Evolutionary conservation across 2,113 vertebrate genomes (phyloP).

Genomic region (Elanus axillaris): DNA sequence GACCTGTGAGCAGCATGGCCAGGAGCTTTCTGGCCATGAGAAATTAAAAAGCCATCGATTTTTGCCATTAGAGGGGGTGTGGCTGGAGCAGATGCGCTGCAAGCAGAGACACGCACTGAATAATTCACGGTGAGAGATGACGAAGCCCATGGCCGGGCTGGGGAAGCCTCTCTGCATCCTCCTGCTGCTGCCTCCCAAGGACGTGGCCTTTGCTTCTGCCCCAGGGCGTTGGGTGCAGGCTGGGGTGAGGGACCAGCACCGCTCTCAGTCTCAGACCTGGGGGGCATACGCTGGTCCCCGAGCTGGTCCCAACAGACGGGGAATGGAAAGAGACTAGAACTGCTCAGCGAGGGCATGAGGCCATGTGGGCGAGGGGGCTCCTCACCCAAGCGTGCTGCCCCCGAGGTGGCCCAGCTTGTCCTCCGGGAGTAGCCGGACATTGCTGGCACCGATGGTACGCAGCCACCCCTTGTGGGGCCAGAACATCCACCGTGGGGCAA

Average conservation of each 20-base stretch:
- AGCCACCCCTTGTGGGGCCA: not conserved
- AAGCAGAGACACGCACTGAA: slow-evolving; percentile 53
- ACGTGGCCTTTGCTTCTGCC: not conserved
- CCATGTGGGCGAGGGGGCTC: fast-evolving
- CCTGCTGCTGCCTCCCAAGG: not conserved
- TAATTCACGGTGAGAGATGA: slow-evolving; percentile 70
- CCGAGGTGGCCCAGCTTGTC: not conserved
- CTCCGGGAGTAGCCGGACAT: not conserved
- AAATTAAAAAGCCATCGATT: slow-evolving; percentile 68
- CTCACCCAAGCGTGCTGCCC: not conserved
- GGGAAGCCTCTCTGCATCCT: not conserved
- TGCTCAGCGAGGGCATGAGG: not conserved
- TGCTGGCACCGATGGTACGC: not conserved
- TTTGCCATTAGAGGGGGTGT: slow-evolving; percentile 65
- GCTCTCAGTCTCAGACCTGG: fast-evolving
- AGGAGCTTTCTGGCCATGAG: slow-evolving; percentile 21
- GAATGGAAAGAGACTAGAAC: not conserved
- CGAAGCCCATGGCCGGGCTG: not conserved
- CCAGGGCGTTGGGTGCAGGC: fast-evolving
- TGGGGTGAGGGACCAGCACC: fast-evolving
- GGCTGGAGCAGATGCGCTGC: slow-evolving; percentile 39
- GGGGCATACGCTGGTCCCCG: fast-evolving
- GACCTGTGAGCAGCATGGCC: not conserved
- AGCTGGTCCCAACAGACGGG: not conserved
- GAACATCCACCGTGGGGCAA: not conserved